Evolutionary conservation across 1,140 invertebrate species (phyloP), one percentile per base, ranked within the genome.

Genomic region (Bemisia tabaci): DNA sequence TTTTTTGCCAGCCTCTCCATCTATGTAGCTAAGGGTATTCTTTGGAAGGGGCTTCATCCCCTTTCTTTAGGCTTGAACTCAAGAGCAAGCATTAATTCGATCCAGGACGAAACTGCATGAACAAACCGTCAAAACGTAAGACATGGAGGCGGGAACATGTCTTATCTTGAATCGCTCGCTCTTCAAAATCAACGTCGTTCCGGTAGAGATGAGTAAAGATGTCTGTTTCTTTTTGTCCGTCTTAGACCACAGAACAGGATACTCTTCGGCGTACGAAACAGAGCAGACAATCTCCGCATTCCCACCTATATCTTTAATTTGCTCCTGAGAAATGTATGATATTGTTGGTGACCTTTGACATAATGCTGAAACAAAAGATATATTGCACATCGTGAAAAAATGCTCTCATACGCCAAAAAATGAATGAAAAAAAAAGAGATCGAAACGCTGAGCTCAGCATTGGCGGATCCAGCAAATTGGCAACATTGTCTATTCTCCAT

Each of bases 271-370:
- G 79, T 94, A 94, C 72, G 94, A 90, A 2, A 95, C 91, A 0
- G 91, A 92, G 75, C 93, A 95, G 64, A 87, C 85, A 64, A 95
- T 79, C 73, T 95, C 90, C 0, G 92, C 90, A 17, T 89, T 88
- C 24, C 89, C 89, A 1, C 92, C 92, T 70, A 95, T 94, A 77
- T 94, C 91, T 73, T 91, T 87, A 60, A 95, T 91, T 80, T 94
- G 91, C 75, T 92, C 89, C 75, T 93, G 90, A 1, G 91, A 90
- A 70, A 95, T 94, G 70, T 91, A 89, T 0, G 91, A 93, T 73
- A 95, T 95, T 1, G 90, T 92, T 2, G 93, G 93, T 21, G 90
- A 91, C 69, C 91, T 48, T 48, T 48, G 33, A 48, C 33, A 9
- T 17, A 48, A 48, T 48, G 33, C 33, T 48, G 33, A 9, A 48